Base-by-base conservation (phyloP, 2,888 invertebrate species). In the Agriopis aurantiaria region DNA sequence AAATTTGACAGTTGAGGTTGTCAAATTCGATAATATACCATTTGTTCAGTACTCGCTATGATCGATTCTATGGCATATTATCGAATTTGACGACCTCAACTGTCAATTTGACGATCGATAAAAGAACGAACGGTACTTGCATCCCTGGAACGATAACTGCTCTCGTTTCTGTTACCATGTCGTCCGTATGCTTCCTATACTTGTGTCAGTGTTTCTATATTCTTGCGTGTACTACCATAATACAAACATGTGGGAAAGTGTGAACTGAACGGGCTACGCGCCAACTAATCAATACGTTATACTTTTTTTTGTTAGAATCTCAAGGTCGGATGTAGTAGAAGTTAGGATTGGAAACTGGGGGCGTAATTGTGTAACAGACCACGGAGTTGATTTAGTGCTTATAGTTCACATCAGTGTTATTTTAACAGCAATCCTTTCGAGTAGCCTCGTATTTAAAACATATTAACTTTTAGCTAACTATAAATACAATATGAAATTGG, bases 251-350 rank as follows among this genome's bases (percentile, higher is more conserved):
- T 74, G 73, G 72, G 73, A 80, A 80, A 85, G 78, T 79, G 72
- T 77, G 76, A 82, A 79, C 77, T 68, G 71, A 71, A 75, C 76
- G 80, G 80, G 83, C 80, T 81, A 71, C 75, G 80, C 79, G 84
- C 83, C 81, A 83, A 79, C 76, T 80, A 83, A 85, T 84, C 85
- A 80, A 85, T 85, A 84, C 80, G 74, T 71, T 74, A 73, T 78
- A 79, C 75, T 78, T 81, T 82, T 79, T 83, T 81, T 82, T 80
- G 79, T 81, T 80, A 78, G 75, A 77, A 81, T 74, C 76, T 68
- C 82, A 82, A 81, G 84, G 81, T 78, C 75, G 73, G 68, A 55
- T 72, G 61, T 55, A 75, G 76, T 80, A 61, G 75, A 61, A 69
- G 58, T 79, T 75, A 60, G 72, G 70, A 78, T 73, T 78, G 68